Base-by-base conservation (phyloP, 2,888 invertebrate species). In the Oxytorus armatus region DNA sequence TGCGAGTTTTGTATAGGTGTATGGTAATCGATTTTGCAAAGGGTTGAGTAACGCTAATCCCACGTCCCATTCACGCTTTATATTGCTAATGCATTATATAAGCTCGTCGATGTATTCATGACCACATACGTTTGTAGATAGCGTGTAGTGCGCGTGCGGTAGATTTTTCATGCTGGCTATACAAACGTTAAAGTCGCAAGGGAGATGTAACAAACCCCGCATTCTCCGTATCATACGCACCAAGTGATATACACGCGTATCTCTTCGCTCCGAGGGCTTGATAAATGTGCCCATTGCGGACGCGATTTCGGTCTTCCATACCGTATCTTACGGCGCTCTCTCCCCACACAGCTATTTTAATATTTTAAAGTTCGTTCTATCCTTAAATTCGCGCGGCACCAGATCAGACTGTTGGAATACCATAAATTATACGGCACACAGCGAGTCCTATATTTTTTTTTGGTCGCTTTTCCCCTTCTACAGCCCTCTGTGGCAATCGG, bases 351-450 rank as follows among this genome's bases (percentile, higher is more conserved):
- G 85, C 86, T 87, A 88, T 89, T 89, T 89, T 89, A 88, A 88
- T 89, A 88, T 88, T 88, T 89, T 88, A 88, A 88, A 88, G 83
- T 88, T 86, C 85, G 61, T 77, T 77, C 77, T 76, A 85, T 85
- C 88, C 89, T 88, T 87, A 87, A 89, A 88, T 63, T 74, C 83
- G 87, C 85, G 86, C 86, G 65, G 82, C 69, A 73, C 68, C 86
- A 86, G 82, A 88, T 89, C 88, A 87, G 87, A 88, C 88, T 87
- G 84, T 76, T n/a, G 51, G 36, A 59, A 44, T 76, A 81, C 79
- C 86, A 86, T 89, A 89, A 89, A 89, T 89, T 88, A 88, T 80
- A 57, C 55, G 72, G 70, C 83, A 77, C 44, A 23, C 61, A 63
- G 47, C 21, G 21, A 69, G 68, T 73, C 53, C 47, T 25, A 42